Base-by-base conservation (phyloP, 2,888 invertebrate genomes). In the Hydrotaea diabolus region DNA sequence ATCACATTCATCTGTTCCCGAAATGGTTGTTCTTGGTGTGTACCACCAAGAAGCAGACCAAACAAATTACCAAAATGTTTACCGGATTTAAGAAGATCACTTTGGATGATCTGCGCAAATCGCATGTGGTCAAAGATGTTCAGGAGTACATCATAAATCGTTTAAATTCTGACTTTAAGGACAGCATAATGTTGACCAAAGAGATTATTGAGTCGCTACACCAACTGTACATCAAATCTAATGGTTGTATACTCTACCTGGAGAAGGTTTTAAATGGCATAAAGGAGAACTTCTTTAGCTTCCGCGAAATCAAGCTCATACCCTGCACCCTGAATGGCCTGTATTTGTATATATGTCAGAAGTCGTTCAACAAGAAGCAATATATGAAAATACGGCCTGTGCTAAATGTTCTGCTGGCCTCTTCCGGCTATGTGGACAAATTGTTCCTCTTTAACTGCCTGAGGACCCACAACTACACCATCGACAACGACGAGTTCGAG, bases 131-230 rank as follows among this genome's bases (percentile, higher is more conserved):
- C 0, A 95, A 98, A 5, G 99, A 99, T 91, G 98, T 98, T 0
- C 98, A 99, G 91, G 96, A 98, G 89, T 99, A 98, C 90, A 98
- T 99, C 82, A 94, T 98, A 13, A 96, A 96, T 2, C 93, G 98
- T 0, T 93, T 99, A 49, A 98, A 98, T 90, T 96, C 96, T 11
- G 98, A 98, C 89, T 97, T 97, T 21, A 95, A 96, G 36, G 94
- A 98, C 9, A 93, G 92, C 87, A 97, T 97, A 84, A 97, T 98
- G 89, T 96, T 98, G 85, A 97, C 97, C 57, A 94, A 96, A 78
- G 97, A 97, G 90, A 98, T 98, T 0, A 98, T 98, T 0, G 98
- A 98, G 87, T 98, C 98, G 92, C 93, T 99, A 2, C 98, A 99
- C 92, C 98, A 98, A 89, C 93, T 99, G 55, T 96, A 98, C 89